phyloP scores from a whole-genome alignment of 2,113 vertebrate species.

The Onychostoma macrolepis region DNA sequence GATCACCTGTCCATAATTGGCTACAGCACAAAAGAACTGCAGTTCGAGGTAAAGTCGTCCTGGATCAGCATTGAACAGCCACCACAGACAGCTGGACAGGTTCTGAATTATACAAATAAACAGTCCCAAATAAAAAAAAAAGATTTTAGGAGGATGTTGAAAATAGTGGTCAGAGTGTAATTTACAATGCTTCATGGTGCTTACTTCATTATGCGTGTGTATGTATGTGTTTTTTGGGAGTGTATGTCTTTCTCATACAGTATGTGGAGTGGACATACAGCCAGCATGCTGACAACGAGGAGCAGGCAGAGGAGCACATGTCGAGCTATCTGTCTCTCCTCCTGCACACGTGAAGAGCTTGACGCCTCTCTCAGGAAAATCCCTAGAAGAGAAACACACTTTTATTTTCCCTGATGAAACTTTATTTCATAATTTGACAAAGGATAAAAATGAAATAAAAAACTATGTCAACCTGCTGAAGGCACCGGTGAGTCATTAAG shows the following conservation, averaged over 20 bases:
- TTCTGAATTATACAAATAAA: conserved; percentile 75
- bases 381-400: conserved; percentile 25
- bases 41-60: conserved; percentile 93
- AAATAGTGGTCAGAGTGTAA: not conserved
- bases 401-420: not conserved
- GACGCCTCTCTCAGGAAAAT: conserved; percentile 60
- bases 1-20: conserved; percentile 96
- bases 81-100: conserved; percentile 97
- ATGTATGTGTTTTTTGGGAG: not conserved
- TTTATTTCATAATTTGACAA: not conserved
- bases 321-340: conserved; percentile 86
- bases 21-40: conserved; percentile 96
- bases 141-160: not conserved
- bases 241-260: not conserved
- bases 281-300: conserved; percentile 89
- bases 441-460: not conserved
- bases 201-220: not conserved
- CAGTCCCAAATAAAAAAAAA: not conserved
- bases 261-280: conserved; percentile 74
- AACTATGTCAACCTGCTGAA: conserved; percentile 74
- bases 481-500: conserved; percentile 69
- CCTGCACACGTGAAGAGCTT: conserved; percentile 79
- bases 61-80: conserved; percentile 92
- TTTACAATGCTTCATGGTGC: not conserved
- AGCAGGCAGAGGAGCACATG: conserved; percentile 92